Evolutionary conservation across 2,797 vertebrate genomes (phyloP), one percentile per base, ranked within the genome.

Genomic region (Eupleurogrammus muticus): DNA sequence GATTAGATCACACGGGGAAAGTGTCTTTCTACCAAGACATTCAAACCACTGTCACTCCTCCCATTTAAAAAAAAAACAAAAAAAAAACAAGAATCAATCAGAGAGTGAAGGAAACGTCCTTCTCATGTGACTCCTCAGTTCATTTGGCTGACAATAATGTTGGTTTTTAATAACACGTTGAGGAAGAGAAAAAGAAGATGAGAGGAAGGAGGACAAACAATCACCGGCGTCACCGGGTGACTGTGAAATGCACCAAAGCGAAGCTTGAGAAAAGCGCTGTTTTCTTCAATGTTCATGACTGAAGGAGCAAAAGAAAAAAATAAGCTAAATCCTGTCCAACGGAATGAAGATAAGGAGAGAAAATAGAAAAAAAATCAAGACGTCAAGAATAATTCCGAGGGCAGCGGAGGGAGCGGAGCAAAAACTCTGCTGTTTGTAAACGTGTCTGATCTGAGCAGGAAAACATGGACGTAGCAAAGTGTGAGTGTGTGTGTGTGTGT

Each of bases 351-450:
- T 10, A 12, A 16, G 35, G 38, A 49, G 56, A 59, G 21, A 57
- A 50, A 5, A 20, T 54, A 32, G 10, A 34, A 51, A 74, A 54
- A 50, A 7, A 70, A 28, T 10, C 0, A 13, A 55, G 52, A 46
- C 53, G 44, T 70, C 23, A 32, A 67, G 49, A 74, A 55, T 48
- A 28, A 71, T 63, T 81, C 80, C 74, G 76, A 61, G 66, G 46
- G 79, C 62, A 72, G 70, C 36, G 23, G 74, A 72, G 77, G 80
- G 85, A 86, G 84, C 71, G 59, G 49, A 79, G 78, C 28, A 14
- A 66, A 73, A 67, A 32, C 82, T 70, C 72, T 70, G 82, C 73
- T 42, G 28, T 47, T 79, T 87, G 87, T 90, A 91, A 91, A 90
- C 85, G 48, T 61, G 79, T 69, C 62, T 52, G 23, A 73, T 79